phyloP scores from a whole-genome alignment of 2,113 vertebrate genomes.

The Planiliza haematocheilus region DNA sequence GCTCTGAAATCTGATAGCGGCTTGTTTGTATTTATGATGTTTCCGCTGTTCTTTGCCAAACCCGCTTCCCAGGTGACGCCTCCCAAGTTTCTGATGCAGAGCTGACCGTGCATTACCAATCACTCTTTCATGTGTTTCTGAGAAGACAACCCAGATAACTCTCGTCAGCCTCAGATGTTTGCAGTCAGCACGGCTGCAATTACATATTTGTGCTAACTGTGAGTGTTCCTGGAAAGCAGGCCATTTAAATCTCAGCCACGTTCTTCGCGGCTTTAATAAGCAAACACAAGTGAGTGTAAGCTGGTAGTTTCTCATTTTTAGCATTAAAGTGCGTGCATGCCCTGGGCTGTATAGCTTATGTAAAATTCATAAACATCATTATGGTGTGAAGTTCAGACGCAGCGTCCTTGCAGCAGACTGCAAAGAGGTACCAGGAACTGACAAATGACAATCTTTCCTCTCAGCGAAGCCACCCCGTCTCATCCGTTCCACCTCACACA shows the following conservation, averaged over 20 bases:
- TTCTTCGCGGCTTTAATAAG: too few species aligned
- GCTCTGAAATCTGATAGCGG: not conserved
- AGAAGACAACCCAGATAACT: not conserved
- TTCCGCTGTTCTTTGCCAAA: not conserved
- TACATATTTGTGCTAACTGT: too few species aligned
- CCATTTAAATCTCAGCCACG: too few species aligned
- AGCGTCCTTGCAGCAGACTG: not conserved
- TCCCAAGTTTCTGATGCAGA: not conserved
- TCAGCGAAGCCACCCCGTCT: not conserved
- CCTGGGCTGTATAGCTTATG: not conserved
- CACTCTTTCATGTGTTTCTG: not conserved
- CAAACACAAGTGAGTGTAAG: too few species aligned
- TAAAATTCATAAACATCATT: not conserved
- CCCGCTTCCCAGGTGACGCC: too few species aligned
- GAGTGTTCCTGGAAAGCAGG: too few species aligned
- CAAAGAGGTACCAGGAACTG: not conserved
- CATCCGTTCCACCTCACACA: not conserved
- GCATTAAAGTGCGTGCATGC: not conserved
- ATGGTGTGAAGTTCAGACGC: constrained; percentile 11
- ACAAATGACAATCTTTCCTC: not conserved
- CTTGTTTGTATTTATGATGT: constrained; percentile 32
- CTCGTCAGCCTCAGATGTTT: too few species aligned
- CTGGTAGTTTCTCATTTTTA: too few species aligned
- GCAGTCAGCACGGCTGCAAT: not conserved
- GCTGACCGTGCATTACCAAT: constrained; percentile 1